phyloP scores from a whole-genome alignment of 64 coral and sea anemone species.

The Hydrozoanthus tunicans region DNA sequence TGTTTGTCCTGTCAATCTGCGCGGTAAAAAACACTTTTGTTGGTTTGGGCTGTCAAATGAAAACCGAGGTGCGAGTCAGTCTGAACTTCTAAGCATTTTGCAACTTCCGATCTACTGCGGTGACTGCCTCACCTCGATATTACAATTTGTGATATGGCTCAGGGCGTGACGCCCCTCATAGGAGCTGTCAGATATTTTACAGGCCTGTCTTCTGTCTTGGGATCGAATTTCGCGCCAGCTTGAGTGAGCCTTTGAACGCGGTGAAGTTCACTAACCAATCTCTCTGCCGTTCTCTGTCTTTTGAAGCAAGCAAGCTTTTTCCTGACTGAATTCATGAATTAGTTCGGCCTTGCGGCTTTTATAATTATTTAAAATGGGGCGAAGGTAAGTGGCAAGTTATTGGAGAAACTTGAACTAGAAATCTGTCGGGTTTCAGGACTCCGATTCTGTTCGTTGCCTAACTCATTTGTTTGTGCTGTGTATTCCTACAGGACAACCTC shows the following conservation, averaged over 20 bases:
- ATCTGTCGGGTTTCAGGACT: not conserved
- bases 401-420: not conserved
- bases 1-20: conserved; percentile 23
- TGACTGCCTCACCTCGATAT: conserved; percentile 19
- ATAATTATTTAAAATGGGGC: conserved; percentile 52
- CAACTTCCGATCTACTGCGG: conserved; percentile 18
- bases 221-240: conserved; percentile 39
- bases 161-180: conserved; percentile 28
- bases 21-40: conserved; percentile 6
- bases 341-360: not conserved
- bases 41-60: conserved; percentile 13
- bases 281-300: conserved; percentile 28
- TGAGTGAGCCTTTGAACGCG: conserved; percentile 9
- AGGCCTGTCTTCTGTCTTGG: conserved; percentile 19
- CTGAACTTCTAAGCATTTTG: conserved; percentile 14
- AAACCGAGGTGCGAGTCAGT: conserved; percentile 4
- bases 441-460: not conserved
- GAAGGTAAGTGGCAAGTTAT: conserved; percentile 35
- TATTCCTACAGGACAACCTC: conserved; percentile 24
- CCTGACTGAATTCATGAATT: conserved; percentile 24
- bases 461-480: conserved; percentile 12
- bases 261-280: conserved; percentile 19
- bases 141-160: conserved; percentile 48
- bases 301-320: conserved; percentile 29
- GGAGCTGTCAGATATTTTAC: conserved; percentile 52